Conservation (phyloP, 2,888 invertebrate species). For the Argyresthia goedartella region DNA sequence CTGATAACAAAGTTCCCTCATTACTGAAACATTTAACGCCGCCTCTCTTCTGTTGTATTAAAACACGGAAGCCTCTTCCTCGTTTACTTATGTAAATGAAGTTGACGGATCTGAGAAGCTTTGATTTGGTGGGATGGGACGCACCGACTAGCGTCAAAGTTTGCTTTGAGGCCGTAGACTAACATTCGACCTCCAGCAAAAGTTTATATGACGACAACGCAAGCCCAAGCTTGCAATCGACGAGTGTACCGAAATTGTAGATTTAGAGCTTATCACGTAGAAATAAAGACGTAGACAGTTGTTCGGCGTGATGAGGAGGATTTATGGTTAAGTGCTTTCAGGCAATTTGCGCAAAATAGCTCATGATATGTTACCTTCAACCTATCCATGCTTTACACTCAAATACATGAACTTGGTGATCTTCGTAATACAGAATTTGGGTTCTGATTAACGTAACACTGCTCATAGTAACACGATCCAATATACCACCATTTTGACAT, state of each 20-base stretch:
- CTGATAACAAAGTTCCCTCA: no score
- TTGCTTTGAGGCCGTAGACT: slow-evolving; percentile 32
- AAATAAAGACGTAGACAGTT: slow-evolving; percentile 13
- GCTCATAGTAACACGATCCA: no score
- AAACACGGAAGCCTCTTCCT: slow-evolving; percentile 13
- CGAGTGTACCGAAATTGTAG: slow-evolving; percentile 13
- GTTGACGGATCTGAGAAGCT: slow-evolving; percentile 57
- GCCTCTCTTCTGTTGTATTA: neutral
- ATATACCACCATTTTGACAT: no score
- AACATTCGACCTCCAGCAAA: slow-evolving; percentile 34
- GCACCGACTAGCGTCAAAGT: slow-evolving; percentile 34
- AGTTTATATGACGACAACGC: no score
- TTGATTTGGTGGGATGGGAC: slow-evolving; percentile 35
- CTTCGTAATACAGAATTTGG: no score
- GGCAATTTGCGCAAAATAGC: neutral
- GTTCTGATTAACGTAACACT: no score
- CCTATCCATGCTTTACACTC: no score
- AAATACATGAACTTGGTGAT: no score
- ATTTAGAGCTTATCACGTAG: slow-evolving; percentile 17
- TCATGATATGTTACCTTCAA: neutral
- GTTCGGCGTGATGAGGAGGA: slow-evolving; percentile 2
- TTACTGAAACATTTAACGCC: no score
- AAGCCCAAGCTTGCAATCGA: slow-evolving; percentile 37
- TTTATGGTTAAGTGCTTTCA: slow-evolving; percentile 13
- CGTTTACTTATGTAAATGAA: slow-evolving; percentile 66